phyloP scores from a whole-genome alignment of 2,113 vertebrate species.

The Bos indicus region DNA sequence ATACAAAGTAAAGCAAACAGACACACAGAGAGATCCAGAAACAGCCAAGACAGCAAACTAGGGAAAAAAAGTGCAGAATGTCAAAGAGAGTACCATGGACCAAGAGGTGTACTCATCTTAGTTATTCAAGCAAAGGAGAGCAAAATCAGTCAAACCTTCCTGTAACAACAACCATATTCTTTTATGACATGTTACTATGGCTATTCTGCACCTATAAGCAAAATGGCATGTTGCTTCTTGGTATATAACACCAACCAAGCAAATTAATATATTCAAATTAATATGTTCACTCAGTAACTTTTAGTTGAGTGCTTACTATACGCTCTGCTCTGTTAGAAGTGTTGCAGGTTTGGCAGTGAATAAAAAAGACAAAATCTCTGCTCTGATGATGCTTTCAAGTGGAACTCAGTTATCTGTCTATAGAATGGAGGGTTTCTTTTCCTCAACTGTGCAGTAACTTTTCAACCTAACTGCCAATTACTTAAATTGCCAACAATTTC shows the following conservation, averaged over 20 bases:
- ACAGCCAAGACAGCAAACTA: not conserved
- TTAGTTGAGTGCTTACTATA: not conserved
- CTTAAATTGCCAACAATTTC: not conserved
- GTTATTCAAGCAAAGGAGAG: not conserved
- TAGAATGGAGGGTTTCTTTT: not conserved
- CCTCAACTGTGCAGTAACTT: not conserved
- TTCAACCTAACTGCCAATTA: not conserved
- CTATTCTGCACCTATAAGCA: not conserved
- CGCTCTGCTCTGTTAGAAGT: not conserved
- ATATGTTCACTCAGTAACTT: not conserved
- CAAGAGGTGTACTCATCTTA: not conserved
- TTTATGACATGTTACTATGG: not conserved
- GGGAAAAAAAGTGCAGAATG: not conserved
- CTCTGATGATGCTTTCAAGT: not conserved
- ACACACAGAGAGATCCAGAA: not conserved
- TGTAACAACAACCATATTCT: not conserved
- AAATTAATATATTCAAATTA: not conserved
- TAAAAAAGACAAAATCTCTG: not conserved
- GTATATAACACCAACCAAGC: not conserved
- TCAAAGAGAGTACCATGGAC: not conserved
- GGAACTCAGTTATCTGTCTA: not conserved
- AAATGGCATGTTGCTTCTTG: not conserved
- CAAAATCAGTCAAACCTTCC: not conserved
- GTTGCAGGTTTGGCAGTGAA: not conserved
- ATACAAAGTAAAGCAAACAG: not conserved